Evolutionary conservation across 2,113 vertebrate genomes (phyloP).

Genomic region (Euleptes europaea): DNA sequence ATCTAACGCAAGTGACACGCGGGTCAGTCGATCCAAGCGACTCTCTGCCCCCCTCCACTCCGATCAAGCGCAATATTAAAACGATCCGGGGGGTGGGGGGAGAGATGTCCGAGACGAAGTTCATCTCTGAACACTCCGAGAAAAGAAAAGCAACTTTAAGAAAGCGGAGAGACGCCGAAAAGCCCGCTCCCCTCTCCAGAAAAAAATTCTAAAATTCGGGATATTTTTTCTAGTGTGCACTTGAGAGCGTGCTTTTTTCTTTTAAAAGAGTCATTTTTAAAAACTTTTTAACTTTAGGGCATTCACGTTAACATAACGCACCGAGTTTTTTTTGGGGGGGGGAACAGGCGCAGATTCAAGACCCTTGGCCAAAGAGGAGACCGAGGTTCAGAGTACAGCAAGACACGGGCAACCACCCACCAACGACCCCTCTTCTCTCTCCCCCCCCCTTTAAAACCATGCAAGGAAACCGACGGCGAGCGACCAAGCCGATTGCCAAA

Average conservation of each 20-base stretch:
- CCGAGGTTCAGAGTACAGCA: too few relatives aligned
- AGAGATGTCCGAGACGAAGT: neutral
- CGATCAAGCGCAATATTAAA: neutral
- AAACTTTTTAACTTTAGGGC: neutral
- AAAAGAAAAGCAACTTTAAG: too few relatives aligned
- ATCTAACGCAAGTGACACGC: neutral
- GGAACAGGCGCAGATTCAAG: neutral
- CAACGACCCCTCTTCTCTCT: neutral
- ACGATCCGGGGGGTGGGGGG: neutral
- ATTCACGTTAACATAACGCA: too few relatives aligned
- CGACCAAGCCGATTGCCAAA: neutral
- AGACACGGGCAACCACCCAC: neutral
- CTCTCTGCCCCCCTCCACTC: neutral
- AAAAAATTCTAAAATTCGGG: neutral
- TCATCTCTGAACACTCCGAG: neutral
- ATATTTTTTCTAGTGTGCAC: too few relatives aligned
- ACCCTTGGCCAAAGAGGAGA: neutral
- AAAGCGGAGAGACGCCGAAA: too few relatives aligned
- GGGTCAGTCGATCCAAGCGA: neutral
- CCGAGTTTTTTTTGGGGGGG: neutral
- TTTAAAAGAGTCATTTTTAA: neutral
- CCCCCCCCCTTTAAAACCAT: neutral
- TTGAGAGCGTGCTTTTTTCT: neutral
- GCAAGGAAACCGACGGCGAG: neutral
- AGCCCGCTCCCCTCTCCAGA: too few relatives aligned